Percentiles rank a stretch among this genome's conserved stretches.
Evolutionary conservation across 2,797 vertebrate genomes (phyloP).

Genomic region (Poliocrania exsul): DNA sequence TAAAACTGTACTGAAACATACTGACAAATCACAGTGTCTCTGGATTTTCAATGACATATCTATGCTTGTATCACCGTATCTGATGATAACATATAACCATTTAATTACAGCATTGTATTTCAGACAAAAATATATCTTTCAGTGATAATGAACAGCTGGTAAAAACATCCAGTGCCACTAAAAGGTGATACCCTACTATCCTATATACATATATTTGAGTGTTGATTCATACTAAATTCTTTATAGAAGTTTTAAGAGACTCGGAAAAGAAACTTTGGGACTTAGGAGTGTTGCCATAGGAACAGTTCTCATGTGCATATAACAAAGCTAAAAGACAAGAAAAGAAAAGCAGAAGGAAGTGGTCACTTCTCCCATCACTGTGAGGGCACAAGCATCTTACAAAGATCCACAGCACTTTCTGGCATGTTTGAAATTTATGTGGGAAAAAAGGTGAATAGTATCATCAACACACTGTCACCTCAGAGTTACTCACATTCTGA

Average conservation of each 20-base stretch:
- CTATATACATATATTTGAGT: not conserved
- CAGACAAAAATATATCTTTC: not conserved
- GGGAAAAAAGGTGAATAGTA: not conserved
- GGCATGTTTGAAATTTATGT: not conserved
- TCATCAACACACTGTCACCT: not conserved
- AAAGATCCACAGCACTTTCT: not conserved
- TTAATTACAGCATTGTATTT: not conserved
- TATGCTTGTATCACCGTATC: not conserved
- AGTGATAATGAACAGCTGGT: not conserved
- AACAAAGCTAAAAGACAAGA: not conserved
- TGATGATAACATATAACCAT: not conserved
- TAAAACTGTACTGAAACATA: not conserved
- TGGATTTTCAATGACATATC: not conserved
- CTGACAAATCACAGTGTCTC: not conserved
- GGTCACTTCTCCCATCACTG: not conserved
- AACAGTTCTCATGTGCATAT: not conserved
- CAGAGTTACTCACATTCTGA: not conserved
- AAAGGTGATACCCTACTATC: not conserved
- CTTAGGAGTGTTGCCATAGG: not conserved
- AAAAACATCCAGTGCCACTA: not conserved
- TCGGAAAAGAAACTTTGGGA: not conserved
- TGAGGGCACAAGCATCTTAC: not conserved
- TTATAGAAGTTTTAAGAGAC: not conserved
- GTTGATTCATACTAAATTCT: not conserved
- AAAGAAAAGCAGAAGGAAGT: not conserved